Evolutionary conservation across 2,888 invertebrate species (phyloP), one percentile per base, ranked within the genome.

Genomic region (Chorisops tibialis): DNA sequence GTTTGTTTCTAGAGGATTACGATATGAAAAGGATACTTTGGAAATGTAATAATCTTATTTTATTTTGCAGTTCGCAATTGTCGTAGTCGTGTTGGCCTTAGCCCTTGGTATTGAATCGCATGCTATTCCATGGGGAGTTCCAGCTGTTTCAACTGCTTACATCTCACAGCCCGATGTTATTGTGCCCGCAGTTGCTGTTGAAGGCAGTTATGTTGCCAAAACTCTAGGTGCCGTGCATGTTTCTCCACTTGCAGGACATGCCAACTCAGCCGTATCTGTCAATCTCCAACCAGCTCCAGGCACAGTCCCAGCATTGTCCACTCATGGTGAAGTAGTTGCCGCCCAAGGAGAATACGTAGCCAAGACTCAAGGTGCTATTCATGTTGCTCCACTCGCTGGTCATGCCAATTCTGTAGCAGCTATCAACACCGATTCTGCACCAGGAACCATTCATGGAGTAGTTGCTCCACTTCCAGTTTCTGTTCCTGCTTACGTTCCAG

Each of bases 401-500:
- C 80, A 81, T 67, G 63, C 69, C 49, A 65, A 67, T 41, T 72
- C 71, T 14, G 71, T 70, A 39, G 67, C 69, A 52, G 70, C 70
- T 4, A 70, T 80, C 62, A 81, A 81, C 70, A 73, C 79, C 21
- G 79, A 78, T 54, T 79, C 81, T 64, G 80, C 80, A 56, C 79
- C 80, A 69, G 80, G 80, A 71, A 80, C 80, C 19, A 65, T 61
- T 66, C 68, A 70, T 66, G 50, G n/a, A 37, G 9, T 12, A 24
- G 18, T 21, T 18, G 52, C 14, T 18, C 49, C 49, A 35, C n/a
- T 35, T 7, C n/a, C 21, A n/a, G 16, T 14, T 21, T 19, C 21
- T 21, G 2, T 30, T 30, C 30, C 30, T 9, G 30, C 30, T 9
- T 30, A 30, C 30, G 30, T 30, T 7, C 21, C 22, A 47, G 47